phyloP scores from a whole-genome alignment of 2,888 invertebrate genomes.

The Cheilosia vernalis region DNA sequence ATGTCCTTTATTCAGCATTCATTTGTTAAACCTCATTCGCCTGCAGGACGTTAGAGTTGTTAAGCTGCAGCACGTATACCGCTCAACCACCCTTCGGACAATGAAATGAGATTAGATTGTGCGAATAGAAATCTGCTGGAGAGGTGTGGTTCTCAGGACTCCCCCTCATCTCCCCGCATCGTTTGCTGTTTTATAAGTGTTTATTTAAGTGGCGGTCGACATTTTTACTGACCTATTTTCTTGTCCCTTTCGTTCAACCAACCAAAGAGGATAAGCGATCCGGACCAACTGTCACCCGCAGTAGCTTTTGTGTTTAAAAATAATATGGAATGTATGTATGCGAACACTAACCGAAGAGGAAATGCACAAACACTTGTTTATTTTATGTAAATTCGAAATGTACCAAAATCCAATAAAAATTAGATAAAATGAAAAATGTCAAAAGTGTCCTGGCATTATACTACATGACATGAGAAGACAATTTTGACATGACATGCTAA shows the following conservation, averaged over 20 bases:
- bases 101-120: constrained; percentile 50
- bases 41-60: constrained; percentile 21
- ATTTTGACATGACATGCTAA: too few species aligned
- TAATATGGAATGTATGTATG: neutral
- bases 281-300: constrained; percentile 27
- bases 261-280: neutral
- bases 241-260: neutral
- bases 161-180: neutral
- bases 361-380: too few species aligned
- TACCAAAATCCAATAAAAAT: too few species aligned
- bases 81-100: constrained; percentile 22
- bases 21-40: constrained; percentile 7
- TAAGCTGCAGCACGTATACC: constrained; percentile 4
- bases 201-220: constrained; percentile 47
- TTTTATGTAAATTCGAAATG: too few species aligned
- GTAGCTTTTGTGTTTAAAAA: neutral
- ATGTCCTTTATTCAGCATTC: constrained; percentile 1
- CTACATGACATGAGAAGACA: too few species aligned
- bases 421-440: too few species aligned
- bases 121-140: constrained; percentile 37
- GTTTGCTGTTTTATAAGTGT: constrained; percentile 27
- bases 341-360: too few species aligned
- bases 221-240: constrained; percentile 40
- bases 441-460: too few species aligned
- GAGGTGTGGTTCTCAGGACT: constrained; percentile 31